These are phyloP conservation scores for Liasis olivaceus DNA, from an alignment of 2,797 vertebrate species.

Conservation along the genomic window DNA sequence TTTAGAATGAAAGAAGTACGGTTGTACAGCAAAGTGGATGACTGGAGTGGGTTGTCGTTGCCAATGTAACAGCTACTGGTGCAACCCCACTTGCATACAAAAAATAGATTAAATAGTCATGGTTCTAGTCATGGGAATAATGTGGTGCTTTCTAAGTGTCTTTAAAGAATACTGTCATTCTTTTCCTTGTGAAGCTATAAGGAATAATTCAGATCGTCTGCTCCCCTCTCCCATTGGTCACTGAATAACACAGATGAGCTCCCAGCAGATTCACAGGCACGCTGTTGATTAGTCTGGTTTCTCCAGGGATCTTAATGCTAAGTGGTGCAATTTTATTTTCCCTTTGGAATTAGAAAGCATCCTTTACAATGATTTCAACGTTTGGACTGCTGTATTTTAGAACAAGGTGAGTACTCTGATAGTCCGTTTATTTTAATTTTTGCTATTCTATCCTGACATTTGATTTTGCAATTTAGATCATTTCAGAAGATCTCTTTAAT, in stretches of 20 bases:
- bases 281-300: not conserved
- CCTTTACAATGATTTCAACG: not conserved
- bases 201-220: not conserved
- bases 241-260: not conserved
- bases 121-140: too few species aligned
- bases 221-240: not conserved
- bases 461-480: not conserved
- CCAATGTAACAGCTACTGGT: not conserved
- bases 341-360: not conserved
- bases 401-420: not conserved
- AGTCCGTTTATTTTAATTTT: not conserved
- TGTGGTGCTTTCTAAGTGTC: not conserved
- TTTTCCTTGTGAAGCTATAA: not conserved
- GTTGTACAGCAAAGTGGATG: not conserved
- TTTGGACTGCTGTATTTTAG: not conserved
- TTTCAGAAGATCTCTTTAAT: not conserved
- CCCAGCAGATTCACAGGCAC: not conserved
- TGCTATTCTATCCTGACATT: not conserved
- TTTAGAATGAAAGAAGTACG: slow-evolving; percentile 15
- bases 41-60: not conserved
- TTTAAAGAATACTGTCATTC: not conserved
- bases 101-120: not conserved
- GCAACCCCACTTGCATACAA: not conserved
- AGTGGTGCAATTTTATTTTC: not conserved
- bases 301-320: not conserved